These are phyloP conservation scores for Cinclus cinclus DNA, from an alignment of 2,113 vertebrate species.

Conservation along the genomic window DNA sequence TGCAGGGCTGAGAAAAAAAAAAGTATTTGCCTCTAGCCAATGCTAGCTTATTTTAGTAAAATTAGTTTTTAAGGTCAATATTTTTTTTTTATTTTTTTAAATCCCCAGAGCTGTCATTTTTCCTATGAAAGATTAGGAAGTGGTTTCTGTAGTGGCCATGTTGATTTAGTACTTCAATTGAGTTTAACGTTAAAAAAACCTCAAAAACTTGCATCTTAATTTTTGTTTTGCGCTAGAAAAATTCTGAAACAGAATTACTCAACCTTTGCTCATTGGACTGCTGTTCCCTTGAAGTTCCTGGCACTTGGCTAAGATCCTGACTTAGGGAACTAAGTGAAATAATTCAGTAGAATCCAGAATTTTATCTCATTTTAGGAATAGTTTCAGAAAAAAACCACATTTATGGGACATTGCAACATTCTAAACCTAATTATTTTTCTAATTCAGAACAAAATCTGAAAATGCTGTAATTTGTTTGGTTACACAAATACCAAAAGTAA, in stretches of 20 bases:
- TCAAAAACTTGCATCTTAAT: not conserved
- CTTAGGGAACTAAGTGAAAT: not conserved
- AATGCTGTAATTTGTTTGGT: not conserved
- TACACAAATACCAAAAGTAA: not conserved
- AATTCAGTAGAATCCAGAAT: not conserved
- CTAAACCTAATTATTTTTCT: not conserved
- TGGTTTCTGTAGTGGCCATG: not conserved
- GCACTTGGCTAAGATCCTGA: not conserved
- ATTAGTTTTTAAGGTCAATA: slow-evolving; percentile 14
- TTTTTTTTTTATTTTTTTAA: not conserved
- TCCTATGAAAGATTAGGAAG: not conserved
- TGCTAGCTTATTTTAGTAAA: not conserved
- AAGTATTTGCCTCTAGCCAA: not conserved
- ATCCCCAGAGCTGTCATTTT: not conserved
- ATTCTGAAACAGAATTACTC: not conserved
- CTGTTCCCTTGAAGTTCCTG: not conserved
- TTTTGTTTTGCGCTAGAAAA: not conserved
- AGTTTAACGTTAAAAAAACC: not conserved
- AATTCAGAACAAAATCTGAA: not conserved
- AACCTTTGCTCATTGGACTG: not conserved
- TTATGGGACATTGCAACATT: not conserved
- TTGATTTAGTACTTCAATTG: not conserved
- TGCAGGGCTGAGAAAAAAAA: not conserved
- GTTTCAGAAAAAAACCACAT: not conserved
- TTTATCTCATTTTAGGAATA: not conserved